Conservation (phyloP, 2,888 invertebrate genomes). For the Xanthia icteritia region DNA sequence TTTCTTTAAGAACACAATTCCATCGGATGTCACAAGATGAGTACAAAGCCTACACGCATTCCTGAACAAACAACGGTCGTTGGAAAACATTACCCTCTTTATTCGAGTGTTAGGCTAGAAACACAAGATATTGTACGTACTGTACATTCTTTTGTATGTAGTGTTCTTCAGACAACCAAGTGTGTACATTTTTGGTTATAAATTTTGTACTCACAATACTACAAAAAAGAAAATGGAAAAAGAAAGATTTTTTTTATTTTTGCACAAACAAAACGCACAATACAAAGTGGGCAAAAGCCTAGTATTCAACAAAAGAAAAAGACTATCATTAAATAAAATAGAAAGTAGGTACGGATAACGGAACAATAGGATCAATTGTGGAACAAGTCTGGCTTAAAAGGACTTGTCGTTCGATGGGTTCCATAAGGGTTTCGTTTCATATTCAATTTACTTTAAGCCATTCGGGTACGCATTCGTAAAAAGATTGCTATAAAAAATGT, state of each 20-base stretch:
- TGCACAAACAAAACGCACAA: neutral
- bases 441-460: constrained; percentile 14
- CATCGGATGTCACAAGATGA: constrained; percentile 59
- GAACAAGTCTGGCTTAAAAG: constrained; percentile 14
- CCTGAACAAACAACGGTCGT: constrained; percentile 68
- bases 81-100: constrained; percentile 65
- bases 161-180: neutral
- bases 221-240: neutral
- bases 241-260: neutral
- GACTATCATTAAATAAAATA: neutral
- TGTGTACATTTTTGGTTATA: neutral
- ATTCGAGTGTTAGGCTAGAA: constrained; percentile 49
- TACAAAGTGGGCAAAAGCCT: neutral
- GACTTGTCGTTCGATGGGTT: neutral
- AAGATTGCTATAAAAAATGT: neutral
- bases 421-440: constrained; percentile 3
- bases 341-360: neutral
- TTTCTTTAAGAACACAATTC: constrained; percentile 66
- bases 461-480: neutral
- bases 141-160: constrained; percentile 10
- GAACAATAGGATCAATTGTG: constrained; percentile 5
- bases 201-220: neutral
- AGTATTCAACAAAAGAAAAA: neutral
- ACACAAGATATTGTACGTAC: constrained; percentile 9
- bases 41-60: constrained; percentile 67